Evolutionary conservation across 2,888 invertebrate genomes (phyloP), one percentile per base, ranked within the genome.

Genomic region (Machimus rusticus): DNA sequence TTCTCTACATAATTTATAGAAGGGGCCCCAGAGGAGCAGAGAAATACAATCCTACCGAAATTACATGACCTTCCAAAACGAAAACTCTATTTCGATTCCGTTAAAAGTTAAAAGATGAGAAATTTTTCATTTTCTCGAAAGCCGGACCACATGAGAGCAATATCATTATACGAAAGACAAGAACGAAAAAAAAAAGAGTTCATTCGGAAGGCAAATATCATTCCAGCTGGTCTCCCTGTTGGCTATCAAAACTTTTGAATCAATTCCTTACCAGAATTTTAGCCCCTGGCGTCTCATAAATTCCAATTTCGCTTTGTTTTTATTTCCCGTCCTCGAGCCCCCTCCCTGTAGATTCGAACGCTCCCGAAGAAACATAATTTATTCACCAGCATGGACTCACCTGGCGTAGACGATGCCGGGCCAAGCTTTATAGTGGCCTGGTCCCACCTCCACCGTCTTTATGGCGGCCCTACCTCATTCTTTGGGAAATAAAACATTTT

Each of bases 251-350:
- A 85, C 74, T 85, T 85, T 85, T 74, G 74, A 85, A 85, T 85
- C 85, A 85, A 85, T 85, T 85, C 74, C 85, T 46, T 74, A 28
- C 74, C 74, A 85, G 74, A 43, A 74, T 66, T 85, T 74, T 46
- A 85, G 74, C 74, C 85, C 74, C 85, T 34, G 46, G 74, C 74
- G 85, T 74, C 74, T 85, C 74, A 85, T 85, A 85, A 85, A 85
- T 85, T 85, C 85, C 74, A 85, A 85, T 85, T 74, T 74, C 51
- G 55, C 39, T 85, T 74, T 85, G 74, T 85, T 85, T 85, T 85
- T 85, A 74, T 85, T 85, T 74, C 43, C 46, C 43, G 16, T 34
- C 5, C 14, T 16, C 74, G 28, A n/a, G 14, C 6, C 9, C 74
- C 8, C 5, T 9, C n/a, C 76, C 2, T 5, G 37, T 34, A 34